These are phyloP conservation scores for Centropus bengalensis DNA, from an alignment of 2,113 vertebrate genomes.

Conservation along the genomic window DNA sequence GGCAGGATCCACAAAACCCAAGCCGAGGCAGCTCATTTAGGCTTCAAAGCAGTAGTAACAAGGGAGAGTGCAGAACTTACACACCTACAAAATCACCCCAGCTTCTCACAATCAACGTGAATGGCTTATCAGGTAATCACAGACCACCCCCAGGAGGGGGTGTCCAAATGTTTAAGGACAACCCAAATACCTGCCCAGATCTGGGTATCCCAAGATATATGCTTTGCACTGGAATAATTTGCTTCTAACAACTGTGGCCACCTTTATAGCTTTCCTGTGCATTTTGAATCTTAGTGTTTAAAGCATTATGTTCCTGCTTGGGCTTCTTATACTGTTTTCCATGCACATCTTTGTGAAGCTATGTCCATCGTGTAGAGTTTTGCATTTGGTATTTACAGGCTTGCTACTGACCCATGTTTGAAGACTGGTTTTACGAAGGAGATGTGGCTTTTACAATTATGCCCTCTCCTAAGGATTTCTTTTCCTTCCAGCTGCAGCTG, in stretches of 20 bases:
- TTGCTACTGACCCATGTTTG: not conserved
- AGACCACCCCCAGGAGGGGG: not conserved
- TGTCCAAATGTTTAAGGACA: not conserved
- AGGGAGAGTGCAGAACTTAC: not conserved
- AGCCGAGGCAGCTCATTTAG: accelerated
- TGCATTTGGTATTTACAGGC: not conserved
- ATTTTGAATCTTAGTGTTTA: not conserved
- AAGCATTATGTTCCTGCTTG: not conserved
- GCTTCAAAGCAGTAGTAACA: not conserved
- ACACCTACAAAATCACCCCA: not conserved
- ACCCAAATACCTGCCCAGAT: not conserved
- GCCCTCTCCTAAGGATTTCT: not conserved
- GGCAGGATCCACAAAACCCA: not conserved
- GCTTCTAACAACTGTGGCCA: not conserved
- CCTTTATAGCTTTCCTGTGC: not conserved
- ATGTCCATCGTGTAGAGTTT: not conserved
- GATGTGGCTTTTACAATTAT: not conserved
- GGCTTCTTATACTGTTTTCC: not conserved
- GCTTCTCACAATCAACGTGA: not conserved
- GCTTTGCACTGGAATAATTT: not conserved
- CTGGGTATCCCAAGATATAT: not conserved
- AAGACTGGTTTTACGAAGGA: not conserved
- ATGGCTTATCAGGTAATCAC: not conserved
- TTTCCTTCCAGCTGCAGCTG: not conserved
- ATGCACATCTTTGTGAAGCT: not conserved